phyloP scores from a whole-genome alignment of 1,140 invertebrate species.

The Cyclina sinensis region DNA sequence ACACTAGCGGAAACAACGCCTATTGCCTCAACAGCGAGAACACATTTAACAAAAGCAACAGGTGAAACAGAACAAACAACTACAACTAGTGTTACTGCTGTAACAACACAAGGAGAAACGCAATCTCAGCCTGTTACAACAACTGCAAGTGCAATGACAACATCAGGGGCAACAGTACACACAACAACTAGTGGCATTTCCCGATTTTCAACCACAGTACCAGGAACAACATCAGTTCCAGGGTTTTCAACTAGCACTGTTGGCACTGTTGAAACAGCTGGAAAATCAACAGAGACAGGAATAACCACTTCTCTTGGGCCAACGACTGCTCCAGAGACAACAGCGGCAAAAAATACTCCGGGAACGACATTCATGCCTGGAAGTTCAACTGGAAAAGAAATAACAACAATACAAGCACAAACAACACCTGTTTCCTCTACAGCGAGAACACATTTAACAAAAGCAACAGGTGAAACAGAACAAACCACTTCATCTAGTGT shows the following conservation, averaged over 20 bases:
- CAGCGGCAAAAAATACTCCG: neutral
- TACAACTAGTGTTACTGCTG: too few species aligned
- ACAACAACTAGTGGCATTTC: too few species aligned
- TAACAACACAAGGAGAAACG: too few species aligned
- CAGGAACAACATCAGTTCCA: neutral
- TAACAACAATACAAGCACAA: neutral
- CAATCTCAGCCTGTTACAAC: neutral
- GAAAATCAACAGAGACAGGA: neutral
- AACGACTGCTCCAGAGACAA: neutral
- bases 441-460: too few species aligned
- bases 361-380: neutral
- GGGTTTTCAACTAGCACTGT: neutral
- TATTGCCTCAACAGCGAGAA: too few species aligned
- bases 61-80: too few species aligned
- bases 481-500: too few species aligned
- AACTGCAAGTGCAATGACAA: neutral
- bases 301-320: neutral
- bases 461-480: too few species aligned
- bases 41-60: too few species aligned
- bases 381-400: neutral
- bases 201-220: neutral
- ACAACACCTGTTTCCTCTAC: neutral
- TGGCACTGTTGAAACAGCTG: neutral
- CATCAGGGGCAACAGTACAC: too few species aligned
- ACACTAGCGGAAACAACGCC: neutral